Base-by-base conservation (phyloP, 2,888 invertebrate species). In the Acanthosoma haemorrhoidale region DNA sequence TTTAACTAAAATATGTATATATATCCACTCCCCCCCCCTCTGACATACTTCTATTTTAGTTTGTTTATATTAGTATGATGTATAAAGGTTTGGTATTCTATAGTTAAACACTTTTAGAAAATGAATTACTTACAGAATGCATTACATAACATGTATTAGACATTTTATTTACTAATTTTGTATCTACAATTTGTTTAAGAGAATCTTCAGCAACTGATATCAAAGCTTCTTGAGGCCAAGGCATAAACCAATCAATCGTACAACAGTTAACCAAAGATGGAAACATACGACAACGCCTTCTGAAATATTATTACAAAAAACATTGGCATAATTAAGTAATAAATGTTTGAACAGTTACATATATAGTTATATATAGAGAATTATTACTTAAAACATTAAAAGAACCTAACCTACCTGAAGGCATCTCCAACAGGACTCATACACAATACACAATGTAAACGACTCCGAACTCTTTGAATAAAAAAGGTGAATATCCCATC, bases 261-360 rank as follows among this genome's bases (percentile, higher is more conserved):
- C 94, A 95, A 78, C 94, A 95, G 80, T 95, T 96, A 5, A 94
- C 91, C 73, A 96, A 82, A 0, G 95, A 94, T 0, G 96, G 96
- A 79, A 95, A 96, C 91, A 95, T 94, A 51, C 95, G 87, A 76
- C 95, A 91, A 6, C 95, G 85, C 41, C 91, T 87, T 73, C 92
- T 88, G 79, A 25, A 77, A 64, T n/a, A n/a, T n/a, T 38, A 67
- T 64, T 13, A 13, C 5, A 59, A 59, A 16, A n/a, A 9, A 31
- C 5, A 41, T 5, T n/a, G 32, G 1, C 1, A 32, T 32, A 4
- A 18, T n/a, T 18, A 9, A 13, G 36, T 6, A 36, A 36, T 11
- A 36, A 13, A 6, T 41, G 6, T 41, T 41, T 15, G 5, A 41
- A 6, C 6, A 11, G 15, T 8, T 41, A 13, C 36, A 36, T 36